Base-by-base conservation (phyloP, 2,113 vertebrate species). In the Lethenteron camtschaticum region DNA sequence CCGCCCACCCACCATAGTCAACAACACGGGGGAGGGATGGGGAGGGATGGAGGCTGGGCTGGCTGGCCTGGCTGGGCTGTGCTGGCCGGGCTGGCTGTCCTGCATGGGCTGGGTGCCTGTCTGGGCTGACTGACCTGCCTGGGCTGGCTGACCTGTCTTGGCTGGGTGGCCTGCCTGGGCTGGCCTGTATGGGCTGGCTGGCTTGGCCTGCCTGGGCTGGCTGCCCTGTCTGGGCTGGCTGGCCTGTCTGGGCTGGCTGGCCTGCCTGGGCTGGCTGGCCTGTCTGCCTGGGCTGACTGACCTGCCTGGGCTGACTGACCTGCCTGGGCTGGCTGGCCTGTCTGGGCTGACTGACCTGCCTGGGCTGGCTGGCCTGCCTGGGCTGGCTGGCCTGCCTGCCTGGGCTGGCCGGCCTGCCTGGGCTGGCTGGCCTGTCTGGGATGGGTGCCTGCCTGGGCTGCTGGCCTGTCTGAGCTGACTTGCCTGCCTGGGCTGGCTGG, bases 301-400 rank as follows among this genome's bases (percentile, higher is more conserved):
- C 74, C 69, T 55, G 72, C 63, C 71, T 12, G 58, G 69, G 2
- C 73, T 74, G 71, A 71, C 68, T 75, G 71, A 69, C 77, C 76
- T 72, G 75, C 56, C 75, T 72, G 75, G 58, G 71, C 72, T 78
- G 76, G 72, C 80, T 81, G 81, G 71, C 80, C 77, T 80, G 75
- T 73, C 76, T 69, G 77, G 72, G 8, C 55, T 74, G 72, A 70
- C 75, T 75, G 75, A 73, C 73, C 10, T 69, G 56, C 80, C 80
- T 82, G 74, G 81, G 78, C 81, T 75, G 81, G 79, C 80, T 81
- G 81, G 70, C 80, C 77, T 80, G 75, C 73, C 76, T 69, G 77
- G 72, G 8, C 55, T 74, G 72, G 70, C 75, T 75, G 75, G 73
- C 73, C 10, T 69, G 73, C 73, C 10, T 69, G 56, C 58, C 12